Evolutionary conservation across 1,140 invertebrate species (phyloP), one percentile per base, ranked within the genome.

Genomic region (Eupristina koningsbergeri): DNA sequence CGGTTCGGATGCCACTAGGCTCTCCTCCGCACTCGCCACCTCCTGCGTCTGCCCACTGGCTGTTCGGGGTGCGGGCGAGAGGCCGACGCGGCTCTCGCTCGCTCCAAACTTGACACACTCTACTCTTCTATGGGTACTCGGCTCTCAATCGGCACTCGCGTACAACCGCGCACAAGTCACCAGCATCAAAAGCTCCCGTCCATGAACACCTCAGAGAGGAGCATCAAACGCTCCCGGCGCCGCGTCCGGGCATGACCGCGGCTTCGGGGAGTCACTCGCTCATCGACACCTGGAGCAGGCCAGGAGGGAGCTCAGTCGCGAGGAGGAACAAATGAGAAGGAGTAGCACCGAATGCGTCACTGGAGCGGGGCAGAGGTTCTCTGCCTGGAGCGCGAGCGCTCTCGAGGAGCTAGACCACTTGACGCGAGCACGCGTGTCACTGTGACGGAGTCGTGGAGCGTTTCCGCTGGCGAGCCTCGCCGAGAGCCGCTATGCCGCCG

Each of bases 401-500:
- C 29, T 47, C 39, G 47, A 71, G n/a, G 61, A 31, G 22, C 31
- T 74, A 74, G 69, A 76, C 89, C 89, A 92, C 91, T 92, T 92
- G 91, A 91, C 90, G 91, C 89, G 90, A 91, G 89, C 90, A 89
- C 91, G 92, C 90, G 91, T 92, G 91, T 92, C 91, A 92, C 92
- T 92, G 89, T 90, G 91, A 91, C 90, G 88, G 89, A 87, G 89
- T 87, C 87, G 86, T 89, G 86, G 85, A 85, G 86, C 91, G 92
- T 91, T 92, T 92, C 92, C 91, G 91, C 90, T 80, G 80, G 75
- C 76, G 78, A 83, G 69, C 61, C 77, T 50, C 77, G 77, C 47
- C n/a, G 58, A 53, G 47, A 76, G 74, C 74, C 47, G 50, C 47
- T 50, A 71, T 0, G 50, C 19, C 50, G 50, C 75, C 80, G 71